A percentile compares a stretch with the other conserved stretches of the same genome.
Conservation (phyloP, 2,888 invertebrate genomes). For the Morpho helenor region DNA sequence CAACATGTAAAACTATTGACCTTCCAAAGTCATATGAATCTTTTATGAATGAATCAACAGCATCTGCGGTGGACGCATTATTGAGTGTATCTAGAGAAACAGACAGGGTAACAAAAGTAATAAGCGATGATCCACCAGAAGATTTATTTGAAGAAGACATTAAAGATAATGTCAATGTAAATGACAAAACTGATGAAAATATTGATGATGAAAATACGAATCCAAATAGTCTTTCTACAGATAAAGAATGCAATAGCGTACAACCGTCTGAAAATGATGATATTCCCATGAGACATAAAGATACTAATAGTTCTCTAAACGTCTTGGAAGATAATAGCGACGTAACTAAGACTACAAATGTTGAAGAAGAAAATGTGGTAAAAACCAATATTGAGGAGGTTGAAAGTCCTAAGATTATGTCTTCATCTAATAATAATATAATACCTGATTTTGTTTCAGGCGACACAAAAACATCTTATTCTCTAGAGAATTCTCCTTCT, state of each 20-base stretch:
- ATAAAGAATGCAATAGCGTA: conserved; percentile 1
- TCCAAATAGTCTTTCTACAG: background rate
- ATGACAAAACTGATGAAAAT: conserved; percentile 33
- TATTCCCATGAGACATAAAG: background rate
- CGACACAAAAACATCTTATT: conserved; percentile 3
- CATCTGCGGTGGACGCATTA: conserved; percentile 69
- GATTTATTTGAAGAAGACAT: conserved; percentile 70
- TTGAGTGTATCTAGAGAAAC: conserved; percentile 66
- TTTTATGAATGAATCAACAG: conserved; percentile 64
- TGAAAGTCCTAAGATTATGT: background rate
- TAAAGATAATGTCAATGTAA: conserved; percentile 43
- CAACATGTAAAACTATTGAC: conserved; percentile 10
- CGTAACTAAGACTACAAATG: background rate
- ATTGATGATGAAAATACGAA: conserved; percentile 24
- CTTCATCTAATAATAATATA: background rate
- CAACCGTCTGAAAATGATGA: background rate
- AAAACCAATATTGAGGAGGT: background rate
- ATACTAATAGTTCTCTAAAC: background rate
- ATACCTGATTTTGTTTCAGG: conserved; percentile 13
- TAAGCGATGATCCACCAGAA: conserved; percentile 66
- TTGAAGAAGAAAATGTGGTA: background rate
- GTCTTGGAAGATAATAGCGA: background rate
- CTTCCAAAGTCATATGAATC: conserved; percentile 32
- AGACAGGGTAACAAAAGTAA: conserved; percentile 61
- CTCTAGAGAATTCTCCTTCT: conserved; percentile 48